phyloP scores from a whole-genome alignment of 2,113 vertebrate species.

The Hiodon alosoides region DNA sequence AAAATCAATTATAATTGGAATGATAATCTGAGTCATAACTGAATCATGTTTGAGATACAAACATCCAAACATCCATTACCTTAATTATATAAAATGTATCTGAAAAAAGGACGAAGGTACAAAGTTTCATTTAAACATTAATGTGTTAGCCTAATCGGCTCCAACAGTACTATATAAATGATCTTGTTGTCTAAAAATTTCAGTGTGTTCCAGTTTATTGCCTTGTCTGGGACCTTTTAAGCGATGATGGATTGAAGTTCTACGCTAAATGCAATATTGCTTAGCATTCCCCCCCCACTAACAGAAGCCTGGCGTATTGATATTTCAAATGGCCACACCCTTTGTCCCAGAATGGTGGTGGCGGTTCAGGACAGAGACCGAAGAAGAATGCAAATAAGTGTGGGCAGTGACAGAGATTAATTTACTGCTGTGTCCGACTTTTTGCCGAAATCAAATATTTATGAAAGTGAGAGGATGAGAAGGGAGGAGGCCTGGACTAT shows the following conservation, averaged over 20 bases:
- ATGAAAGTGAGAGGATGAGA: background rate
- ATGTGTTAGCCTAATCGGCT: background rate
- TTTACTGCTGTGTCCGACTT: conserved; percentile 16
- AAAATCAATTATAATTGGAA: too few relatives aligned
- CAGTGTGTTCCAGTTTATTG: background rate
- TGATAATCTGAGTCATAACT: too few relatives aligned
- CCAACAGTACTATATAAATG: background rate
- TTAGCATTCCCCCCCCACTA: background rate
- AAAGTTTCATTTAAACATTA: background rate
- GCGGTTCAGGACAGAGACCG: background rate
- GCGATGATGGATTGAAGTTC: background rate
- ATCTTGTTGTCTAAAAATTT: background rate
- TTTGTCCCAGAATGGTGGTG: background rate
- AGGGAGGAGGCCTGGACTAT: background rate
- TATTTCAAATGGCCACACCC: background rate
- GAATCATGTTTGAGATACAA: too few relatives aligned
- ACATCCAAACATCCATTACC: too few relatives aligned
- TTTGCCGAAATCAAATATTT: conserved; percentile 21
- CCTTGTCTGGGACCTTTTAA: background rate
- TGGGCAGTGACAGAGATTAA: conserved; percentile 16
- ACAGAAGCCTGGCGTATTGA: background rate
- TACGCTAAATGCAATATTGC: background rate
- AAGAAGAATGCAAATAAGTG: background rate
- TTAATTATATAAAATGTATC: too few relatives aligned
- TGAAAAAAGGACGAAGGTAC: background rate